phyloP scores from a whole-genome alignment of 2,797 vertebrate species.

The Adelosebastes latens region DNA sequence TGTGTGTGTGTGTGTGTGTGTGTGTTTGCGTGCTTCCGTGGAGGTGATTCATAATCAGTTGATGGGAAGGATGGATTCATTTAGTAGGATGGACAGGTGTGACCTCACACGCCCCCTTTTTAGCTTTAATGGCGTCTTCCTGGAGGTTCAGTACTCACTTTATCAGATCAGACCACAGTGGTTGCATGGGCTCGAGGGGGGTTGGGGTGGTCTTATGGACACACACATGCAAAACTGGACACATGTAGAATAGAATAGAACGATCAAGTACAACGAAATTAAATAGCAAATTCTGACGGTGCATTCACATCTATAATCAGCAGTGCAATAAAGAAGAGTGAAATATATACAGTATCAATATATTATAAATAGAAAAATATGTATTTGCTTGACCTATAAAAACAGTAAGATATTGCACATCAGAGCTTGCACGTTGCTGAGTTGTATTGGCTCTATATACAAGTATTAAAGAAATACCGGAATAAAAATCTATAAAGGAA shows the following conservation, averaged over 20 bases:
- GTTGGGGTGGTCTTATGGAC: neutral
- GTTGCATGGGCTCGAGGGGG: neutral
- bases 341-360: too few relatives aligned
- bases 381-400: too few relatives aligned
- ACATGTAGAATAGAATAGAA: too few relatives aligned
- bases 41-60: conserved; percentile 53
- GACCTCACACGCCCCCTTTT: conserved; percentile 40
- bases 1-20: neutral
- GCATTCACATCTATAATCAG: too few relatives aligned
- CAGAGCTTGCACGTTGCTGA: too few relatives aligned
- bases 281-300: too few relatives aligned
- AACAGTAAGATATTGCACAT: too few relatives aligned
- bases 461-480: too few relatives aligned
- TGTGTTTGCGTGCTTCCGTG: conserved; percentile 12
- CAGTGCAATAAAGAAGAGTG: rapidly evolving
- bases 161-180: conserved; percentile 14
- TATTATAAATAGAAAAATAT: too few relatives aligned
- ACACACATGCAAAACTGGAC: neutral
- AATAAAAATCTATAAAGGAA: too few relatives aligned
- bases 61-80: conserved; percentile 56
- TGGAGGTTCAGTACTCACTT: conserved; percentile 33
- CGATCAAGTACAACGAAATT: rapidly evolving
- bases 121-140: conserved; percentile 33
- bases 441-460: too few relatives aligned
- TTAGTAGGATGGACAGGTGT: conserved; percentile 58